These are phyloP conservation scores for Amphiura filiformis DNA, from an alignment of 35 echinoderm and acorn worm species.

Conservation along the genomic window DNA sequence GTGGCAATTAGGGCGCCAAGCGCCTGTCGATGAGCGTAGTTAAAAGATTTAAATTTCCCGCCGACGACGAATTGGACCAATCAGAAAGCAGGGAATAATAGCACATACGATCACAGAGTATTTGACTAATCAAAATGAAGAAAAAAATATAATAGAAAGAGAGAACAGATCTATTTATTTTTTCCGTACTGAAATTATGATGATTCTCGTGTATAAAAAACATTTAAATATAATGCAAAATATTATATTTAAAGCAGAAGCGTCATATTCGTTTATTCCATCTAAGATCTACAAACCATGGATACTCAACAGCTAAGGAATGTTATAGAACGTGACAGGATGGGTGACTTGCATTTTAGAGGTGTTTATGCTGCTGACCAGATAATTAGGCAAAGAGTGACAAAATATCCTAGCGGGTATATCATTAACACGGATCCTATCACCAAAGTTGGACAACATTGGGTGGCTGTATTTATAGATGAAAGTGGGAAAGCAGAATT, in stretches of 20 bases:
- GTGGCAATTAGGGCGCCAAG: too few species aligned
- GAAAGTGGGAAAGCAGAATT: constrained; percentile 9
- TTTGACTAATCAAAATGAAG: too few species aligned
- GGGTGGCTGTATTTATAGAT: constrained; percentile 37
- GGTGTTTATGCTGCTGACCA: not conserved
- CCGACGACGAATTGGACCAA: too few species aligned
- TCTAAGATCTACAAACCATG: not conserved
- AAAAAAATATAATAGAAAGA: too few species aligned
- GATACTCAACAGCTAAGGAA: not conserved
- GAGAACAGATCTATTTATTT: too few species aligned
- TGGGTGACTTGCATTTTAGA: not conserved
- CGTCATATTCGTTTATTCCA: not conserved
- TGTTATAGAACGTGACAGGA: not conserved
- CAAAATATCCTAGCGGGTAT: not conserved
- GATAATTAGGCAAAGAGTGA: not conserved
- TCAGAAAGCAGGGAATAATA: too few species aligned
- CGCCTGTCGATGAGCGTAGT: too few species aligned
- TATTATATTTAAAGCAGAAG: not conserved
- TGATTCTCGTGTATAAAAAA: not conserved
- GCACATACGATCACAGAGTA: too few species aligned
- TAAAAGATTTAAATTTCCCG: too few species aligned
- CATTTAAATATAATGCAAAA: not conserved
- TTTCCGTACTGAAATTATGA: not conserved
- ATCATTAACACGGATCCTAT: not conserved
- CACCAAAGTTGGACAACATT: constrained; percentile 19